Percentiles rank a stretch among this genome's conserved stretches.
Conservation (phyloP, 2,888 invertebrate genomes). For the Euphydryas editha region DNA sequence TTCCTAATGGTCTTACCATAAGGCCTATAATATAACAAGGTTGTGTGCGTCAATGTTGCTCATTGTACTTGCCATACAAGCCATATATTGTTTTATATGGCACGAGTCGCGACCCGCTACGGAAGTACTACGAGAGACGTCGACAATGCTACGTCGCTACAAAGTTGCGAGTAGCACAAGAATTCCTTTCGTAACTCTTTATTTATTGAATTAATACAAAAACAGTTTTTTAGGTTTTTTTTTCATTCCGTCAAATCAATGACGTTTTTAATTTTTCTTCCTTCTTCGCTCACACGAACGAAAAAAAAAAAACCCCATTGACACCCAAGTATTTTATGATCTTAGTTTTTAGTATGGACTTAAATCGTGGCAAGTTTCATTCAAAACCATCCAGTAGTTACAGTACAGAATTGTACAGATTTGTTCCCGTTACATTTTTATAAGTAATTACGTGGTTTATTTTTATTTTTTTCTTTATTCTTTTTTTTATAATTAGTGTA, state of each 20-base stretch:
- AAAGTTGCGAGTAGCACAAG: conserved; percentile 46
- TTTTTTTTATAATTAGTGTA: no score
- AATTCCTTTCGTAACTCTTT: conserved; percentile 15
- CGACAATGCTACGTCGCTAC: conserved; percentile 47
- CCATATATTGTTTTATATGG: conserved; percentile 31
- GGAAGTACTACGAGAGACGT: conserved; percentile 49
- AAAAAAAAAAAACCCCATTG: not conserved
- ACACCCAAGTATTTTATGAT: no score
- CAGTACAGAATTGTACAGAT: no score
- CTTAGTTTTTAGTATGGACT: no score
- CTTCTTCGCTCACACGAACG: not conserved
- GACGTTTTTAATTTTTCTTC: not conserved
- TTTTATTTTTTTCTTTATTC: no score
- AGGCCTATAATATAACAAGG: conserved; percentile 20
- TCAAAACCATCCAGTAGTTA: no score
- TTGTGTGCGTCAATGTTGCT: conserved; percentile 20
- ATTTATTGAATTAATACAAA: conserved; percentile 10
- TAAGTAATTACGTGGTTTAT: no score
- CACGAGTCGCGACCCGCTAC: conserved; percentile 39
- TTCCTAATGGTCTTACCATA: conserved; percentile 18
- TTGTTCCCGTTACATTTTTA: no score
- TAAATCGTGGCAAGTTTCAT: no score
- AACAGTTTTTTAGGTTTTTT: not conserved
- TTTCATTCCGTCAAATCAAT: not conserved
- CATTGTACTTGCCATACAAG: conserved; percentile 21